Conservation (phyloP, 2,797 vertebrate species). For the Bradypodion pumilum region DNA sequence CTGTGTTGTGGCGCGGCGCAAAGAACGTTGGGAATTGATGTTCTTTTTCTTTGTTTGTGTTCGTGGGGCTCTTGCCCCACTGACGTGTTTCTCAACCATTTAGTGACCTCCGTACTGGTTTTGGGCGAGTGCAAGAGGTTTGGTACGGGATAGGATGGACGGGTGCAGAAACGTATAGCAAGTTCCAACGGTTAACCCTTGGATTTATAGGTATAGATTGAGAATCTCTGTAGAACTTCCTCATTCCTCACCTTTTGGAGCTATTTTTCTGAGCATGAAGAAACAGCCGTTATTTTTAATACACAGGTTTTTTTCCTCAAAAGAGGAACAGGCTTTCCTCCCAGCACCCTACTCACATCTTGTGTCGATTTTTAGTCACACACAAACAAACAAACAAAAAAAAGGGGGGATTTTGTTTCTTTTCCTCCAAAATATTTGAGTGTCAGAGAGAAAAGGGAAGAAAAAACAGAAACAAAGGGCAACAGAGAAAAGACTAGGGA, state of each 20-base stretch:
- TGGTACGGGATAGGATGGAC: too few relatives aligned
- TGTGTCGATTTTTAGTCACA: background rate
- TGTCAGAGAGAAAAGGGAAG: background rate
- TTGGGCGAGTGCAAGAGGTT: too few relatives aligned
- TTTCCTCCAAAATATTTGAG: background rate
- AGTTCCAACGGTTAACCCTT: too few relatives aligned
- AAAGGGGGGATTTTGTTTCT: background rate
- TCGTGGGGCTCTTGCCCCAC: too few relatives aligned
- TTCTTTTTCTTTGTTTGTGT: too few relatives aligned
- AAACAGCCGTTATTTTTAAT: background rate
- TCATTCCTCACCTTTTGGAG: conserved; percentile 20
- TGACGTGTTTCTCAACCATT: too few relatives aligned
- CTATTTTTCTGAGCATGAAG: background rate
- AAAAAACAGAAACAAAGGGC: background rate
- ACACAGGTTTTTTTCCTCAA: conserved; percentile 9
- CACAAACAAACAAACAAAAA: too few relatives aligned
- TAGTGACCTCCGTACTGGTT: too few relatives aligned
- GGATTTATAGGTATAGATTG: too few relatives aligned
- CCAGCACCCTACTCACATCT: background rate
- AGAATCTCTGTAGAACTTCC: conserved; percentile 7
- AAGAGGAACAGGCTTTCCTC: conserved; percentile 19
- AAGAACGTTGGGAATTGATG: too few relatives aligned
- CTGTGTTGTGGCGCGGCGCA: too few relatives aligned
- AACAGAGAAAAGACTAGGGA: background rate
- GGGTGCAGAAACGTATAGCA: too few relatives aligned